These are phyloP conservation scores for Typhlichthys subterraneus DNA, from an alignment of 2,797 vertebrate species.

Conservation along the genomic window DNA sequence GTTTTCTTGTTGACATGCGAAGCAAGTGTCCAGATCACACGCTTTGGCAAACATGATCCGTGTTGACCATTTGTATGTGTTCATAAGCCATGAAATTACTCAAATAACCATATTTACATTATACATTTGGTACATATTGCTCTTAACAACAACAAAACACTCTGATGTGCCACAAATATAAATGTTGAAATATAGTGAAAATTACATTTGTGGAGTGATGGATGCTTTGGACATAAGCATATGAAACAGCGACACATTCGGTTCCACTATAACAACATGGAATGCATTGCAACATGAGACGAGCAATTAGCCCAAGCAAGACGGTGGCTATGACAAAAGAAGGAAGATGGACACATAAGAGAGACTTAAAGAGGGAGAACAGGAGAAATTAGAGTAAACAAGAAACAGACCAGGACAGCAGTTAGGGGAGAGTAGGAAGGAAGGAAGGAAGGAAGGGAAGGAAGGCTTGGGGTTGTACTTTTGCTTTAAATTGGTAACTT, in stretches of 20 bases:
- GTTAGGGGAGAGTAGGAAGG: slow-evolving; percentile 24
- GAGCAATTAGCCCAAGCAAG: slow-evolving; percentile 35
- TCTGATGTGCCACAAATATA: slow-evolving; percentile 15
- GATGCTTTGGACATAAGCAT: slow-evolving; percentile 22
- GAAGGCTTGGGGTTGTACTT: neutral
- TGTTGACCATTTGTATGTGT: slow-evolving; percentile 6
- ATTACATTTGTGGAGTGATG: slow-evolving; percentile 18
- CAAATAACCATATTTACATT: slow-evolving; percentile 17
- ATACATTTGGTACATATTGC: neutral
- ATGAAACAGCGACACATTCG: slow-evolving; percentile 15
- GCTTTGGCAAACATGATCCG: slow-evolving; percentile 11
- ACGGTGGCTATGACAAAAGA: slow-evolving; percentile 22
- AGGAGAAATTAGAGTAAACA: slow-evolving; percentile 8
- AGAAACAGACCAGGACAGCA: slow-evolving; percentile 34
- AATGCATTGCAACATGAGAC: slow-evolving; percentile 21
- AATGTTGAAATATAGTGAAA: slow-evolving; percentile 20
- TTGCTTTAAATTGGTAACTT: slow-evolving; percentile 58
- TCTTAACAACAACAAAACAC: neutral
- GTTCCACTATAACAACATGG: neutral
- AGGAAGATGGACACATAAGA: slow-evolving; percentile 18
- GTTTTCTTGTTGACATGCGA: slow-evolving; percentile 23
- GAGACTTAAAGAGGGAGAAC: slow-evolving; percentile 18
- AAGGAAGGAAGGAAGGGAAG: slow-evolving; percentile 14
- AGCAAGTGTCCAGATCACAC: neutral
- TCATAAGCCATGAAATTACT: slow-evolving; percentile 21